Evolutionary conservation across 2,797 vertebrate species (phyloP).

Genomic region (Synanceia verrucosa): DNA sequence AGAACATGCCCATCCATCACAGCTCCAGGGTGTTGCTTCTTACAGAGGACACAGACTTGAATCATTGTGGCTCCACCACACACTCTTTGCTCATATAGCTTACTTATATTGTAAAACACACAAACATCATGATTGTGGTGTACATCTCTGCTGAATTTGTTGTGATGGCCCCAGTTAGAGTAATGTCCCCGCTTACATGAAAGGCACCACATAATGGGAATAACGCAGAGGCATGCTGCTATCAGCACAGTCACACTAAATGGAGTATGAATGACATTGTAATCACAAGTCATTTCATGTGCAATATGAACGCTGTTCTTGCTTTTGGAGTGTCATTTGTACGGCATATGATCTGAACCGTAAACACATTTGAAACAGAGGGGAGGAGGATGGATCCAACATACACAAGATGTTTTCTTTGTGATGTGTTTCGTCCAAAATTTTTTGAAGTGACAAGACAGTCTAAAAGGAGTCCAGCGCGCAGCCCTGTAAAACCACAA

Average conservation of each 20-base stretch:
- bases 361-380: too few species aligned
- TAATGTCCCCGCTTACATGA: neutral
- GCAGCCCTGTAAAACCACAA: neutral
- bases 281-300: neutral
- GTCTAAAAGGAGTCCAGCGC: too few species aligned
- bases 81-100: neutral
- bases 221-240: neutral
- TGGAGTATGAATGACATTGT: neutral
- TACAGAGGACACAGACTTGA: neutral
- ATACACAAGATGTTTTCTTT: too few species aligned
- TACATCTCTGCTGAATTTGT: neutral
- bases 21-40: slow-evolving; percentile 17
- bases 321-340: neutral
- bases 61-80: neutral
- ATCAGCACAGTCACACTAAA: neutral
- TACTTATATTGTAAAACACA: neutral
- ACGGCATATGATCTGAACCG: too few species aligned
- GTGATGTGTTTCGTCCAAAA: too few species aligned
- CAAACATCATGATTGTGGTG: neutral
- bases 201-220: neutral
- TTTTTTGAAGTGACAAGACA: too few species aligned
- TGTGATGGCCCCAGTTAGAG: neutral
- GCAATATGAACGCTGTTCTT: neutral
- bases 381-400: too few species aligned
- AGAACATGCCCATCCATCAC: slow-evolving; percentile 37